Conservation (phyloP, 1,140 invertebrate genomes). For the Aleiodes sp. region DNA sequence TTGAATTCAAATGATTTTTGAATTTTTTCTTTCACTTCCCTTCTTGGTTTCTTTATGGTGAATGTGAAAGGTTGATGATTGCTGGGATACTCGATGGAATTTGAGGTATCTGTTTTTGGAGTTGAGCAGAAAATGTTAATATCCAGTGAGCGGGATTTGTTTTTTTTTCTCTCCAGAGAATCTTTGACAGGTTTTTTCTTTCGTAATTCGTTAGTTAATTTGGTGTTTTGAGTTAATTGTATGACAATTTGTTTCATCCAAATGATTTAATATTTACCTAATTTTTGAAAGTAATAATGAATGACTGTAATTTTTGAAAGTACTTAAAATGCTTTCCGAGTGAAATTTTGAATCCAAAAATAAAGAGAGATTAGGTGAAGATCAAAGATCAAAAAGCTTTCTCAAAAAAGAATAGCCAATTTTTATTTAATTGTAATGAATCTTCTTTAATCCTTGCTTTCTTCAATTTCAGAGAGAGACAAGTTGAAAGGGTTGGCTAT, state of each 20-base stretch:
- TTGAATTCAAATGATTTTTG: slow-evolving; percentile 15
- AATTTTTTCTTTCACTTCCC: neutral
- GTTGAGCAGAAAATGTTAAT: slow-evolving; percentile 14
- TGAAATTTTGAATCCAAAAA: neutral
- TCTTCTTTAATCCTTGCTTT: neutral
- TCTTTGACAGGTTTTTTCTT: neutral
- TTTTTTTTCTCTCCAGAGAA: neutral
- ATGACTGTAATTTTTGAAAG: too few species aligned
- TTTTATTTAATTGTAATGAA: neutral
- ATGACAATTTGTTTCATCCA: too few species aligned
- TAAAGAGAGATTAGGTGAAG: neutral
- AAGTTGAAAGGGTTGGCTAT: neutral
- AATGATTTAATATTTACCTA: too few species aligned
- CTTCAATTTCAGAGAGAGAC: too few species aligned
- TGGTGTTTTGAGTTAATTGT: too few species aligned
- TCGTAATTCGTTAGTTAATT: too few species aligned
- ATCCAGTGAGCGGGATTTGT: too few species aligned
- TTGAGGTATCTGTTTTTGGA: neutral
- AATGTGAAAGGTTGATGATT: neutral
- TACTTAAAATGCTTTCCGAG: too few species aligned
- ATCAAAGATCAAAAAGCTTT: neutral
- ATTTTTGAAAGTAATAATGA: too few species aligned
- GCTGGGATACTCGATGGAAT: neutral
- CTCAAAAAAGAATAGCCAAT: neutral
- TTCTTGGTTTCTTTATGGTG: neutral